Evolutionary conservation across 2,797 vertebrate genomes (phyloP).

Genomic region (Sebastes itinus): DNA sequence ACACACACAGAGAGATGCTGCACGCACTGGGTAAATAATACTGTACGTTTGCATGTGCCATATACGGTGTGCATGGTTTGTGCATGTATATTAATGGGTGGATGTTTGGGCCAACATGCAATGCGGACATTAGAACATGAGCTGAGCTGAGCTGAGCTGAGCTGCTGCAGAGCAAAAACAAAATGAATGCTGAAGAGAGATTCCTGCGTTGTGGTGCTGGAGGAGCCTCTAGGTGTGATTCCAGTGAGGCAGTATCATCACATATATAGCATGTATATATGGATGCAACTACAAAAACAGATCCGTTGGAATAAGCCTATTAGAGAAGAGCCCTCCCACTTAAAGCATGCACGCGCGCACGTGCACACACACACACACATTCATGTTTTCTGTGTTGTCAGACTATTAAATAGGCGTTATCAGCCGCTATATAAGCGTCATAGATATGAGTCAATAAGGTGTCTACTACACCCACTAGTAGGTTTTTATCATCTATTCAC

Average conservation of each 20-base stretch:
- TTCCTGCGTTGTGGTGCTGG: neutral
- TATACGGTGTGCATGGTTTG: constrained; percentile 28
- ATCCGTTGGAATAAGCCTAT: constrained; percentile 18
- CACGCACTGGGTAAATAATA: constrained; percentile 4
- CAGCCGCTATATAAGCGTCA: no score
- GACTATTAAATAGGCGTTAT: no score
- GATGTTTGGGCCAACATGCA: constrained; percentile 61
- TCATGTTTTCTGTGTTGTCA: no score
- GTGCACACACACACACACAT: no score
- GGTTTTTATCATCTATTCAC: no score
- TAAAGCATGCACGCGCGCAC: neutral
- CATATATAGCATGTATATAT: constrained; percentile 8
- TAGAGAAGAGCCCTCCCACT: constrained; percentile 33
- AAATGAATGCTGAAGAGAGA: constrained; percentile 30
- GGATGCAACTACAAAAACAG: constrained; percentile 17
- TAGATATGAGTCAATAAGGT: no score
- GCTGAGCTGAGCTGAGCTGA: constrained; percentile 34
- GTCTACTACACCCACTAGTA: no score
- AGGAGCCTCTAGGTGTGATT: neutral
- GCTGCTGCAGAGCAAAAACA: constrained; percentile 48
- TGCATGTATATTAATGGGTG: constrained; percentile 14
- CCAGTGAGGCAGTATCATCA: constrained; percentile 3
- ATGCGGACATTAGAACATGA: constrained; percentile 63
- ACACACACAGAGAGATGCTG: neutral
- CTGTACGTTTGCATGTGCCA: constrained; percentile 47